A percentile compares a stretch with the other conserved stretches of the same genome.
These are phyloP conservation scores for Orcinus orca DNA, from an alignment of 2,113 vertebrate species.

Conservation along the genomic window DNA sequence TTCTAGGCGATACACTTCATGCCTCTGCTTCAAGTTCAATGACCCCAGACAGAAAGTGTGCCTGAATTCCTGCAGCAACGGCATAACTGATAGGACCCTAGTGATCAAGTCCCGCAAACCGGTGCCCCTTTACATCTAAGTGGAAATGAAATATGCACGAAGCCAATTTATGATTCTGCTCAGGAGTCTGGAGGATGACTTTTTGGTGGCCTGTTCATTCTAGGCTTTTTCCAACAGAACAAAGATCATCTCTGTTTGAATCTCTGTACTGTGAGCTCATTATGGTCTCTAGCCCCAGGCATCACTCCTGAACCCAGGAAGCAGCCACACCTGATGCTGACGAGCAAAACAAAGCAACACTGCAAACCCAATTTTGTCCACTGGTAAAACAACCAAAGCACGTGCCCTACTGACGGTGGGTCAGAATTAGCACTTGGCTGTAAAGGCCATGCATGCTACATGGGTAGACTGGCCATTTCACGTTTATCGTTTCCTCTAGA, in stretches of 20 bases:
- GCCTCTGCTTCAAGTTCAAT: neutral
- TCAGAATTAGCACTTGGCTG: accelerated
- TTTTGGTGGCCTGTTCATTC: neutral
- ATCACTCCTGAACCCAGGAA: neutral
- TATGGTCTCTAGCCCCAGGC: neutral
- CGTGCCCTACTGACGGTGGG: accelerated
- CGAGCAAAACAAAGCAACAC: neutral
- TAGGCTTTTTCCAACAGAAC: neutral
- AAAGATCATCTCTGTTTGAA: neutral
- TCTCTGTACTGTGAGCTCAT: neutral
- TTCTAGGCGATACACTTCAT: neutral
- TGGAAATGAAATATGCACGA: neutral
- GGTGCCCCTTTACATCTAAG: accelerated
- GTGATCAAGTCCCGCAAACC: too few species aligned
- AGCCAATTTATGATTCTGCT: neutral
- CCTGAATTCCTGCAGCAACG: neutral
- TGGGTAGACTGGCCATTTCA: accelerated
- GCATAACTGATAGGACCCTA: neutral
- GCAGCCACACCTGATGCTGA: accelerated
- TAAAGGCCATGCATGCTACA: neutral
- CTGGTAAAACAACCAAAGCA: neutral
- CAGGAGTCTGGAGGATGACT: neutral
- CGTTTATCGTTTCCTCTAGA: accelerated
- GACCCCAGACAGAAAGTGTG: neutral
- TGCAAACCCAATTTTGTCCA: neutral